These are phyloP conservation scores for Falco naumanni DNA, from an alignment of 2,797 vertebrate species.

Conservation along the genomic window DNA sequence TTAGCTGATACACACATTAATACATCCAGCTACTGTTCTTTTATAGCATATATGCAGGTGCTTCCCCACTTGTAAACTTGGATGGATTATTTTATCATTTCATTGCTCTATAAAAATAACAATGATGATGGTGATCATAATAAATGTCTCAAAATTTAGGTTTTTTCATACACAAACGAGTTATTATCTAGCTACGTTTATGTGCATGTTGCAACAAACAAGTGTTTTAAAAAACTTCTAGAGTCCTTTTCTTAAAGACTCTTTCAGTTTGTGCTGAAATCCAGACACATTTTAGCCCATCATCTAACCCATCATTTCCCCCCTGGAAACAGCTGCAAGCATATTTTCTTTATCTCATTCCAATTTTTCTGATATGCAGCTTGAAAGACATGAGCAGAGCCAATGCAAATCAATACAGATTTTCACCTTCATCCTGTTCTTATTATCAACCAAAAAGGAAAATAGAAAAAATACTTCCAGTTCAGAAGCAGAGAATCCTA, in stretches of 20 bases:
- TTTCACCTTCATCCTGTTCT: slow-evolving; percentile 32
- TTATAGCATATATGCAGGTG: slow-evolving; percentile 21
- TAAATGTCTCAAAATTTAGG: slow-evolving; percentile 2
- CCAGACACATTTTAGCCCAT: slow-evolving; percentile 27
- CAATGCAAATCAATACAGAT: slow-evolving; percentile 17
- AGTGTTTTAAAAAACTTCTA: background rate
- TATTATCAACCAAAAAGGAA: slow-evolving; percentile 2
- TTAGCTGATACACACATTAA: slow-evolving; percentile 23
- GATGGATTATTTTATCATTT: slow-evolving; percentile 54
- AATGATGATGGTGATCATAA: background rate
- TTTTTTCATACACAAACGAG: slow-evolving; percentile 22
- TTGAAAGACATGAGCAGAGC: slow-evolving; percentile 39
- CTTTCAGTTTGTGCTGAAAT: slow-evolving; percentile 26
- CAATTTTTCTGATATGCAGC: slow-evolving; percentile 41
- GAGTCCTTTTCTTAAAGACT: slow-evolving; percentile 40
- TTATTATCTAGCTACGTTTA: slow-evolving; percentile 48
- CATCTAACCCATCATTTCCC: slow-evolving; percentile 25
- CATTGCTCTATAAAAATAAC: slow-evolving; percentile 46
- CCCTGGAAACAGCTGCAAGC: background rate
- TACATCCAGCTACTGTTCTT: slow-evolving; percentile 47
- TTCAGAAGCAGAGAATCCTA: slow-evolving; percentile 36
- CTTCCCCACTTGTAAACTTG: slow-evolving; percentile 57
- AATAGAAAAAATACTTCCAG: slow-evolving; percentile 15
- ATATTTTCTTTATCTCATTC: slow-evolving; percentile 51
- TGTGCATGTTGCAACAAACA: slow-evolving; percentile 29